Evolutionary conservation across 2,797 vertebrate genomes (phyloP).

Genomic region (Eupleurogrammus muticus): DNA sequence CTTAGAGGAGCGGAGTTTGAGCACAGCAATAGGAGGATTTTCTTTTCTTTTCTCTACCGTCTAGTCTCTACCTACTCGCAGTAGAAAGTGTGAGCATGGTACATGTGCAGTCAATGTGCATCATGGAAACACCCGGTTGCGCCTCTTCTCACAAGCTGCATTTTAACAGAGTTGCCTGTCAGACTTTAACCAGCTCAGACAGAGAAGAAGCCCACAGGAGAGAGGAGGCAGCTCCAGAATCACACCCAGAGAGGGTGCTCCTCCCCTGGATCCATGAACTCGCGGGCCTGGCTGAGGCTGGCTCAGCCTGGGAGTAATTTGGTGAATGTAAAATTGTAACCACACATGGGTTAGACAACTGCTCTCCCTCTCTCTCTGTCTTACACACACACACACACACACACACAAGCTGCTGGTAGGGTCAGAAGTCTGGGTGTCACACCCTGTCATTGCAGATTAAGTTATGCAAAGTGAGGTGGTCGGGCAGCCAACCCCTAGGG

Average conservation of each 20-base stretch:
- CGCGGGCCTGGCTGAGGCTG: slow-evolving; percentile 39
- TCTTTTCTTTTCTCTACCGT: neutral
- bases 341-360: slow-evolving; percentile 89
- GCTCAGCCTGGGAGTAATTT: slow-evolving; percentile 89
- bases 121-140: slow-evolving; percentile 38
- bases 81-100: slow-evolving; percentile 5
- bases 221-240: slow-evolving; percentile 55
- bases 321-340: slow-evolving; percentile 92
- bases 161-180: slow-evolving; percentile 74
- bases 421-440: slow-evolving; percentile 93
- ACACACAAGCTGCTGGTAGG: slow-evolving; percentile 86
- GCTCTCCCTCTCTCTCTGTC: neutral
- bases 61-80: slow-evolving; percentile 29
- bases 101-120: slow-evolving; percentile 25
- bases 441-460: slow-evolving; percentile 99
- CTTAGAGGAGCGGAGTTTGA: slow-evolving; percentile 58
- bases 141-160: slow-evolving; percentile 42
- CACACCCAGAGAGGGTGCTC: slow-evolving; percentile 66
- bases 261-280: slow-evolving; percentile 66
- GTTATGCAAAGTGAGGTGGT: slow-evolving; percentile 93
- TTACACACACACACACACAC: slow-evolving; percentile 24
- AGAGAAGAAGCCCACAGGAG: slow-evolving; percentile 64
- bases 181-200: slow-evolving; percentile 72
- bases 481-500: slow-evolving; percentile 88
- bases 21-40: slow-evolving; percentile 31